phyloP scores from a whole-genome alignment of 2,888 invertebrate species.

The Unio delphinus region DNA sequence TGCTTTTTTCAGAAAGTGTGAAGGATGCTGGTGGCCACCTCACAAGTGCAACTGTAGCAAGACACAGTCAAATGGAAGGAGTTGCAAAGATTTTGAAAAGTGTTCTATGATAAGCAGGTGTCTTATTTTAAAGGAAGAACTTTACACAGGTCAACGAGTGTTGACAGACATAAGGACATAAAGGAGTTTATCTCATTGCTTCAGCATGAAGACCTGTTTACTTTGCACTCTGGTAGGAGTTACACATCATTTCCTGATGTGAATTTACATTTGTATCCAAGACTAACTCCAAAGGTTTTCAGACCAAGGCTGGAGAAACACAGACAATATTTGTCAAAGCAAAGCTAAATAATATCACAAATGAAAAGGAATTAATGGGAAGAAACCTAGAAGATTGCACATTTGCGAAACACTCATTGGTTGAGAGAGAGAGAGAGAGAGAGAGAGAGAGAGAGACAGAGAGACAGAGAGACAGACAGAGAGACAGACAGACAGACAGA shows the following conservation, averaged over 20 bases:
- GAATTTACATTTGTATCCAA: conserved; percentile 1
- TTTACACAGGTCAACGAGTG: neutral
- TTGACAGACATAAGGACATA: conserved; percentile 10
- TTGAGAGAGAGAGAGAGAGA: too few relatives aligned
- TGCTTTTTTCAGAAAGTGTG: conserved; percentile 19
- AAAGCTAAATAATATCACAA: neutral
- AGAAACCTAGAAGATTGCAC: too few relatives aligned
- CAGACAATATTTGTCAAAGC: conserved; percentile 6
- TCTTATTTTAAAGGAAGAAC: conserved; percentile 1
- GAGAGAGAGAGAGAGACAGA: too few relatives aligned
- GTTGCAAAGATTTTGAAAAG: conserved; percentile 10
- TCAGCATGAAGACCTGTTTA: conserved; percentile 10
- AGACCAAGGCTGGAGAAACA: conserved; percentile 3
- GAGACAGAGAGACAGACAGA: too few relatives aligned
- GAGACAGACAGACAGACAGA: too few relatives aligned
- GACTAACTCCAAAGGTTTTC: conserved; percentile 4
- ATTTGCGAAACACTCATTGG: too few relatives aligned
- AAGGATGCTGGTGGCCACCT: conserved; percentile 25
- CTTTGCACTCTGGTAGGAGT: conserved; percentile 6
- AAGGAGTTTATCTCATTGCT: conserved; percentile 13
- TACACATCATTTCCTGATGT: conserved; percentile 6
- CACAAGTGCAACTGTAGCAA: conserved; percentile 22
- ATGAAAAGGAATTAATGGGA: conserved; percentile 1
- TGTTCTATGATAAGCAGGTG: conserved; percentile 17
- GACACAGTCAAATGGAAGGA: conserved; percentile 32